Evolutionary conservation across 2,888 invertebrate species (phyloP), one percentile per base, ranked within the genome.

Genomic region (Tineola bisselliella): DNA sequence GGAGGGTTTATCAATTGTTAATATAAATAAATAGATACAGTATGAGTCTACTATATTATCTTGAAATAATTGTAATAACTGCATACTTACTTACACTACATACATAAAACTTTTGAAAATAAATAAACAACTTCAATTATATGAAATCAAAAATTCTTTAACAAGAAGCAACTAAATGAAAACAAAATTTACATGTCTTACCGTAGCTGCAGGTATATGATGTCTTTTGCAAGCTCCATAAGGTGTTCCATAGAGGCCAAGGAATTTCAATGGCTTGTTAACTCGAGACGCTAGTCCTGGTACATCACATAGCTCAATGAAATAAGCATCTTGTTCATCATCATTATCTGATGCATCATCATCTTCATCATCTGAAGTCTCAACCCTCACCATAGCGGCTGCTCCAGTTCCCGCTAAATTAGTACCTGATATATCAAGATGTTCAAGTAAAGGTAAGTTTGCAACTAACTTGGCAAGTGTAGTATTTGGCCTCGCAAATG

Each of bases 381-480:
- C 17, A n/a, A 18, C 43, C 68, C 68, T 62, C 84, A 83, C 64
- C 84, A 82, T 72, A 6, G 71, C 64, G 12, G 92, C 92, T 25
- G 93, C 92, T 57, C 95, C 95, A 61, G 91, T 91, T 12, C 97
- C 96, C 44, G 97, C 96, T 65, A 99, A 87, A 87, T 99, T 98
- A 15, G 98, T 98, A 12, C 97, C 97, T 3, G 98, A 97, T 73
- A 99, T 96, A 81, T 99, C 98, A 68, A 99, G 83, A 19, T 94
- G 94, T 48, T 90, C 90, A 63, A 99, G 82, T 60, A 90, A 77
- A 0, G 94, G 93, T 68, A 99, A 87, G 72, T 88, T 91, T 60
- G 89, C 88, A 11, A 97, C 91, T 43, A 99, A 83, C 66, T 89
- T 88, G 18, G 90, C 84, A 44, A 99, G 81, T 31, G 91, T 86